These are phyloP conservation scores for Monochamus alternatus DNA, from an alignment of 2,888 invertebrate genomes.

Conservation along the genomic window DNA sequence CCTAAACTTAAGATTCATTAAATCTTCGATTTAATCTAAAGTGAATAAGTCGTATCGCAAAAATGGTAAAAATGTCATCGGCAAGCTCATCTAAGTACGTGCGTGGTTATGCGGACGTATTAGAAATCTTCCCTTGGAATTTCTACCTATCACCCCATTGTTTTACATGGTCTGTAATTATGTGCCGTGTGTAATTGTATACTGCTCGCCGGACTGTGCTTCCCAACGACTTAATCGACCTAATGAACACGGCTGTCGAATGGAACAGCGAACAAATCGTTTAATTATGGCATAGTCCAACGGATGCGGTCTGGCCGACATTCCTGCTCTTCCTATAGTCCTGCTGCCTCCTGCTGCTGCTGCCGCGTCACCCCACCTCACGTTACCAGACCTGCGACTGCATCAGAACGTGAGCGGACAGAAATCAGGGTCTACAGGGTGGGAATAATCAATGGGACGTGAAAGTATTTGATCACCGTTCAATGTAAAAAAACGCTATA, in stretches of 20 bases:
- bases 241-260: conserved; percentile 64
- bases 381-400: conserved; percentile 19
- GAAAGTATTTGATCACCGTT: conserved; percentile 3
- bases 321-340: conserved; percentile 49
- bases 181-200: conserved; percentile 63
- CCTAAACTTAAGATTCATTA: no score
- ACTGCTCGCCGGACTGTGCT: conserved; percentile 56
- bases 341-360: conserved; percentile 3
- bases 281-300: conserved; percentile 63
- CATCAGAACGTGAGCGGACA: conserved; percentile 23
- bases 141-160: conserved; percentile 38
- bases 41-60: no score
- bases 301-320: conserved; percentile 56
- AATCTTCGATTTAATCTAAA: no score
- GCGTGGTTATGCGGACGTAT: conserved; percentile 6
- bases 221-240: conserved; percentile 64
- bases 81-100: no score
- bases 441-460: conserved; percentile 12
- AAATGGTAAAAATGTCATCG: no score
- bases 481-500: background rate
- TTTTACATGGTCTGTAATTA: conserved; percentile 55
- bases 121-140: conserved; percentile 39
- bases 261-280: conserved; percentile 64
- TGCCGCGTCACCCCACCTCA: conserved; percentile 21
- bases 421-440: conserved; percentile 35